phyloP scores from a whole-genome alignment of 2,113 vertebrate genomes.

The Pollachius pollachius region DNA sequence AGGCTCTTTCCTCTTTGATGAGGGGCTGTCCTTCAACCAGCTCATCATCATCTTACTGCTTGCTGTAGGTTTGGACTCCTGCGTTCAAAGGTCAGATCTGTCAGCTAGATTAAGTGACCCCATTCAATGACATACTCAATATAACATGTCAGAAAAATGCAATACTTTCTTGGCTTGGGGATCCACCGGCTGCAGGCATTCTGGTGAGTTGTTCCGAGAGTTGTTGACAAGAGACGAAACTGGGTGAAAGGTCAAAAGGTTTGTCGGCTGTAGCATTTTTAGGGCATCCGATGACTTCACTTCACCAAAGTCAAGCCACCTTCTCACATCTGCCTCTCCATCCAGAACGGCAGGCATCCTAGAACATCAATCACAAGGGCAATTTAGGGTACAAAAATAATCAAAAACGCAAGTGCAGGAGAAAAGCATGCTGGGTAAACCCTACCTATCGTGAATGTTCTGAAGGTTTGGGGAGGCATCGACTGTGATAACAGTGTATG shows the following conservation, averaged over 20 bases:
- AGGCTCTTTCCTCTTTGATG: constrained; percentile 76
- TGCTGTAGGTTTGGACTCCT: constrained; percentile 75
- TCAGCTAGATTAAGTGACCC: background rate
- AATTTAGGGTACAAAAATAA: background rate
- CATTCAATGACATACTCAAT: background rate
- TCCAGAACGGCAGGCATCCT: constrained; percentile 97
- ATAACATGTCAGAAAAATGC: background rate
- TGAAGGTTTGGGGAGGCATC: constrained; percentile 79
- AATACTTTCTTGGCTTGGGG: constrained; percentile 76
- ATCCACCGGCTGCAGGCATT: constrained; percentile 82
- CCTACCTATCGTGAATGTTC: constrained; percentile 86
- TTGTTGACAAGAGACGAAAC: constrained; percentile 91
- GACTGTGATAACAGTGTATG: constrained; percentile 90
- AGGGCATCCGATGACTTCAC: constrained; percentile 85
- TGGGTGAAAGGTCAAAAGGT: constrained; percentile 83
- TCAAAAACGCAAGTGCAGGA: background rate
- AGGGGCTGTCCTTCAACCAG: constrained; percentile 80
- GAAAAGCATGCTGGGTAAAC: background rate
- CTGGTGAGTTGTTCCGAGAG: constrained; percentile 78
- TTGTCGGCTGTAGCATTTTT: constrained; percentile 82
- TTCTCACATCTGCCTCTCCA: constrained; percentile 86
- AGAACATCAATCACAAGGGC: constrained; percentile 4
- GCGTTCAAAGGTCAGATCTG: constrained; percentile 11
- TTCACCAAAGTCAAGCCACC: constrained; percentile 89
- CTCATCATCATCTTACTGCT: constrained; percentile 82